These are phyloP conservation scores for Gambelia wislizenii DNA, from an alignment of 2,797 vertebrate genomes.

Conservation along the genomic window DNA sequence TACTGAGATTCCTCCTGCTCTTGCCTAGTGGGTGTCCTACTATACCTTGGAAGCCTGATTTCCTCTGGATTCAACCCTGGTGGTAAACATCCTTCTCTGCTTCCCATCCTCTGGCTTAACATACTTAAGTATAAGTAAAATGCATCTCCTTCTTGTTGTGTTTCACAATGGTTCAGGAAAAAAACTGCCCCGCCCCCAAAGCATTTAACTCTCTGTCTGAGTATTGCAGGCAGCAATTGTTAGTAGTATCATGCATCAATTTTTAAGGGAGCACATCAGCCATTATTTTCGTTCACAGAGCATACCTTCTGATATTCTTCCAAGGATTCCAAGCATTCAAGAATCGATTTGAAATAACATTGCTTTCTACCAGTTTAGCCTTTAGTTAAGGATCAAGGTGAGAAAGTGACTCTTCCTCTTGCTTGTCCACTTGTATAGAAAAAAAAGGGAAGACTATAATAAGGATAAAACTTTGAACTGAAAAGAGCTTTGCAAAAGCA, in stretches of 20 bases:
- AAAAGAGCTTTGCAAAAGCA: conserved; percentile 2
- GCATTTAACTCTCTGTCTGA: not conserved
- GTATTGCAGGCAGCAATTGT: not conserved
- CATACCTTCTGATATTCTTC: not conserved
- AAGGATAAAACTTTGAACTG: not conserved
- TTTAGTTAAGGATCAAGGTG: not conserved
- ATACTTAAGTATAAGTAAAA: not conserved
- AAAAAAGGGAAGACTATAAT: not conserved
- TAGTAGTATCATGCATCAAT: too few relatives aligned
- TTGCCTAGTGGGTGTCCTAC: too few relatives aligned
- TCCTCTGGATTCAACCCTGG: not conserved
- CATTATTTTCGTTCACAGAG: not conserved
- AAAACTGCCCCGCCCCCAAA: not conserved
- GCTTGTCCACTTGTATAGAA: not conserved
- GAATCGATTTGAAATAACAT: not conserved
- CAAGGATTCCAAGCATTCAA: not conserved
- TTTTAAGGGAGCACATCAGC: not conserved
- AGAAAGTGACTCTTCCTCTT: not conserved
- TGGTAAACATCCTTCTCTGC: not conserved
- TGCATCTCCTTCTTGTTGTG: not conserved
- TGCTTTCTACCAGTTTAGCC: not conserved
- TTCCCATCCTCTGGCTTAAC: too few relatives aligned
- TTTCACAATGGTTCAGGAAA: not conserved
- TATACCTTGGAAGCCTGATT: too few relatives aligned
- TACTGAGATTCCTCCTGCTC: too few relatives aligned